A percentile compares a stretch with the other conserved stretches of the same genome.
These are phyloP conservation scores for Oscheius sp. DNA, from an alignment of 2,888 invertebrate genomes.

Conservation along the genomic window DNA sequence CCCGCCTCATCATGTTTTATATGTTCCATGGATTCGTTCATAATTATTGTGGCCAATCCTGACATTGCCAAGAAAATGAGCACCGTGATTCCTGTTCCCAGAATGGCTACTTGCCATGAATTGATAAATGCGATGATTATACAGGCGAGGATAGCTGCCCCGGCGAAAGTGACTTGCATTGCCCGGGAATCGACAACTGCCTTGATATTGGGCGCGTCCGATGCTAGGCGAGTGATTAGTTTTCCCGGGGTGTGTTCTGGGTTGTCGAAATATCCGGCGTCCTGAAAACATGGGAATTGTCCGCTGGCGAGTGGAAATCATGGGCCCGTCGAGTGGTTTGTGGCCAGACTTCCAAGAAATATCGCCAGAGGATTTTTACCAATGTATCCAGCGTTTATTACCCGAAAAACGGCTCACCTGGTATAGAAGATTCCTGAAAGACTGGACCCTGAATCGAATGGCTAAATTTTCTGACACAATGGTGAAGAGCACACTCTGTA, in stretches of 20 bases:
- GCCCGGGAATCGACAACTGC: conserved; percentile 70
- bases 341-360: no score
- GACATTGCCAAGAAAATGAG: conserved; percentile 73
- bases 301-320: no score
- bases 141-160: conserved; percentile 74
- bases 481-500: conserved; percentile 50
- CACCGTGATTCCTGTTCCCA: conserved; percentile 68
- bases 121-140: conserved; percentile 74
- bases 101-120: conserved; percentile 74
- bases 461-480: conserved; percentile 63
- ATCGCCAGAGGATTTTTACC: no score
- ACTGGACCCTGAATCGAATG: conserved; percentile 62
- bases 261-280: conserved; percentile 75
- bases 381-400: no score
- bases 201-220: conserved; percentile 74
- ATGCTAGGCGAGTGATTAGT: conserved; percentile 73
- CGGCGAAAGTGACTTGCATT: conserved; percentile 44
- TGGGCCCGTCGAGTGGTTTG: no score
- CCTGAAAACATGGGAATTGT: conserved; percentile 56
- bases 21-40: conserved; percentile 45
- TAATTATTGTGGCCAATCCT: conserved; percentile 75
- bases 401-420: not conserved
- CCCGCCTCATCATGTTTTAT: conserved; percentile 76
- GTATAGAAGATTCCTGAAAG: conserved; percentile 71
- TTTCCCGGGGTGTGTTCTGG: conserved; percentile 74